Base-by-base conservation (phyloP, 2,888 invertebrate species). In the Gasteruption jaculator region DNA sequence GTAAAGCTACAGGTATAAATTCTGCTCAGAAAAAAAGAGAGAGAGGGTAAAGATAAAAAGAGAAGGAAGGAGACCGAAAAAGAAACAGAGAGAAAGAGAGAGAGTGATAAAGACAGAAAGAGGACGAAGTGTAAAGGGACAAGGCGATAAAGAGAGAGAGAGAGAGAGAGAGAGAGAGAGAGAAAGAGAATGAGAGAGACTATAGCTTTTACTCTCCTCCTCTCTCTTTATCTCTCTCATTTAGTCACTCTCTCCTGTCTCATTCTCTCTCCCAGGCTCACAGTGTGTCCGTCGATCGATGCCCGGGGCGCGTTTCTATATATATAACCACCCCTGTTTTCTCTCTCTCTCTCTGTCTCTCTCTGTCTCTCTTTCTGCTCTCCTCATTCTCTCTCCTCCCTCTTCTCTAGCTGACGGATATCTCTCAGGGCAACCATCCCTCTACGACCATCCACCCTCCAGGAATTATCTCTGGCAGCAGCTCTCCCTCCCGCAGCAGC, bases 251-350 rank as follows among this genome's bases (percentile, higher is more conserved):
- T n/a, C n/a, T n/a, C n/a, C n/a, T n/a, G n/a, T n/a, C n/a, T n/a
- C n/a, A n/a, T n/a, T n/a, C n/a, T n/a, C n/a, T 57, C 56, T 60
- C 63, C 65, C 65, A 63, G 65, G 63, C 58, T 54, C 57, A n/a
- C n/a, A 43, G 50, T 46, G 48, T 49, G 52, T 49, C 43, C 54
- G 57, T 57, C 64, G 65, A 67, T 67, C 65, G 65, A 67, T 67
- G 65, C 63, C 61, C 65, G 56, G 65, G 63, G 60, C 60, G 48
- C 56, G 56, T 48, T 57, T 21, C 56, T 56, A 56, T 60, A 58
- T n/a, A n/a, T 60, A 61, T 56, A 59, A 50, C 54, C 50, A 50
- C 40, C 27, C 15, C 43, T 43, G 38, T 41, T 45, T 19, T 31
- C 29, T 24, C 11, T 8, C 20, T 35, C 8, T 21, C 8, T 33